Conservation (phyloP, 2,797 vertebrate genomes). For the Parotocinclus haroldoi region DNA sequence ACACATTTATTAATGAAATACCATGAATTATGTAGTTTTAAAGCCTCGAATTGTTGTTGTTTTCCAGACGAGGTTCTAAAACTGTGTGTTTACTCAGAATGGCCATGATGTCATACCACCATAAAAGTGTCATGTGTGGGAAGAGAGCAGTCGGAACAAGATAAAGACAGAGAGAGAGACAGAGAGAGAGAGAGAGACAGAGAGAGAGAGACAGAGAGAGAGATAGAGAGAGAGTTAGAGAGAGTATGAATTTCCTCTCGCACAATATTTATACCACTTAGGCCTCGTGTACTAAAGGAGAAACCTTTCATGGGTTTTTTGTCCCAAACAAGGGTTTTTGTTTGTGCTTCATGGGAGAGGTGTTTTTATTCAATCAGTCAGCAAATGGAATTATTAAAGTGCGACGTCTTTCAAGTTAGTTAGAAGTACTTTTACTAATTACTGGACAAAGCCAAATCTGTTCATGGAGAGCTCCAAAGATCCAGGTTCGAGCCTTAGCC, state of each 20-base stretch:
- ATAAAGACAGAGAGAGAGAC: background rate
- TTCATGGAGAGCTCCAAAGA: no score
- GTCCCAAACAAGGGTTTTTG: no score
- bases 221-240: constrained; percentile 1
- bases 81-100: constrained; percentile 33
- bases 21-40: background rate
- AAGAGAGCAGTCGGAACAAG: constrained; percentile 26
- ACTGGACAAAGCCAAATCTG: no score
- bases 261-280: background rate
- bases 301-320: no score
- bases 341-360: no score
- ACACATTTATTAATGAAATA: no score
- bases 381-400: no score
- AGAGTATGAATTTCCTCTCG: constrained; percentile 18
- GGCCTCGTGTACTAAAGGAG: no score
- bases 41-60: background rate
- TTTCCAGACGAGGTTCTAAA: background rate
- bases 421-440: no score
- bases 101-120: constrained; percentile 33
- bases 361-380: no score
- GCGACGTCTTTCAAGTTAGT: no score
- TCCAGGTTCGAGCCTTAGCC: no score
- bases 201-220: constrained; percentile 8
- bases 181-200: constrained; percentile 18
- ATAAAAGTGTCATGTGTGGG: constrained; percentile 13